Conservation (phyloP, 2,888 invertebrate species). For the Amorpha juglandis region DNA sequence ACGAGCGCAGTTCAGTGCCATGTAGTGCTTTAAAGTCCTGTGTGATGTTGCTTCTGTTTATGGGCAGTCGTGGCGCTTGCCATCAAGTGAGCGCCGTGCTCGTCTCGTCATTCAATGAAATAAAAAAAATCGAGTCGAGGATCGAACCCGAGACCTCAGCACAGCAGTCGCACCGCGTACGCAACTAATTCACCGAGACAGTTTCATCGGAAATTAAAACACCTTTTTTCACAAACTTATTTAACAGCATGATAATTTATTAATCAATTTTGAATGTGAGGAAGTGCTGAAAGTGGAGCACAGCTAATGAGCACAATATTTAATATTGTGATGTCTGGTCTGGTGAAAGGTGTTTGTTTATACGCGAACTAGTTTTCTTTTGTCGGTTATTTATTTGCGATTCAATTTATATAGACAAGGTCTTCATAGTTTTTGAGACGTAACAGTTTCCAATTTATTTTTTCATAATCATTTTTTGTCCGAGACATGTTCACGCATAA, state of each 20-base stretch:
- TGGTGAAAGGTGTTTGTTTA: conserved; percentile 15
- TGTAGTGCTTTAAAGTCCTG: too few species aligned
- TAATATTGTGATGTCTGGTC: conserved; percentile 4
- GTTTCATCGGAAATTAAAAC: not conserved
- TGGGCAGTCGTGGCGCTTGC: too few species aligned
- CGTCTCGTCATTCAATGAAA: too few species aligned
- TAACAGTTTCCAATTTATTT: not conserved
- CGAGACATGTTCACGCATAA: too few species aligned
- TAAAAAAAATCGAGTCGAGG: too few species aligned
- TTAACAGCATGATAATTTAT: not conserved
- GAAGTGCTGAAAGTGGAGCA: conserved; percentile 9
- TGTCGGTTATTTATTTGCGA: conserved; percentile 2
- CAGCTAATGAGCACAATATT: not conserved
- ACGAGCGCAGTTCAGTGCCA: too few species aligned
- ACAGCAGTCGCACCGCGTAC: too few species aligned
- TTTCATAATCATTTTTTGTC: too few species aligned
- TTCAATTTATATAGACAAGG: not conserved
- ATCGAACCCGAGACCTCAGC: too few species aligned
- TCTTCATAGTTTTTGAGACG: not conserved
- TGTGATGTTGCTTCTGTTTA: too few species aligned
- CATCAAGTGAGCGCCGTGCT: too few species aligned
- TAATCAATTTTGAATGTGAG: not conserved
- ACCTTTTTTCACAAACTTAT: not conserved
- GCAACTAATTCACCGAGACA: too few species aligned
- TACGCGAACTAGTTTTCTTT: conserved; percentile 6